Conservation (phyloP, 2,113 vertebrate species). For the Chamaea fasciata region DNA sequence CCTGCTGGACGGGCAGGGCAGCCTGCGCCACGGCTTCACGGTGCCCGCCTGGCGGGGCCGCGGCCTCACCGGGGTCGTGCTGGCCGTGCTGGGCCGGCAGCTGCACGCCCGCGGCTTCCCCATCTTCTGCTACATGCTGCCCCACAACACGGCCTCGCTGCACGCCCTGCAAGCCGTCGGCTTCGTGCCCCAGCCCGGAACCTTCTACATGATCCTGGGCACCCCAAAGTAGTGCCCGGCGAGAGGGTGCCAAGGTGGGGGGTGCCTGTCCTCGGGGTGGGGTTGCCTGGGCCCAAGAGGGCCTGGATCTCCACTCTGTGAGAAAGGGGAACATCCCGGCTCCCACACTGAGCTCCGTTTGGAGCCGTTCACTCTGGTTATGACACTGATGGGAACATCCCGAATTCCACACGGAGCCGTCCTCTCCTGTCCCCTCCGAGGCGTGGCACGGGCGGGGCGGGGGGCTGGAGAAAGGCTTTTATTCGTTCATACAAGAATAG, state of each 20-base stretch:
- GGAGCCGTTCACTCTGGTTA: accelerated
- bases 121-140: neutral
- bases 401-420: accelerated
- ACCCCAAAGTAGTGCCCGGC: neutral
- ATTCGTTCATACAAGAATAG: constrained; percentile 82
- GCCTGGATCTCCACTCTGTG: no score
- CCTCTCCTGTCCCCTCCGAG: neutral
- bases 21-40: neutral
- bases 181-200: neutral
- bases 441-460: accelerated
- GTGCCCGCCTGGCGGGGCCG: neutral
- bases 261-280: no score
- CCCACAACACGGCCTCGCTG: neutral
- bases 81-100: neutral
- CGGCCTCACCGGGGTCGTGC: accelerated
- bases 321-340: no score
- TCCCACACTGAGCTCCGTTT: neutral
- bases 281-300: accelerated
- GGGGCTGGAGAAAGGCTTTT: constrained; percentile 72
- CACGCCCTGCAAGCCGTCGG: neutral
- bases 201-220: neutral
- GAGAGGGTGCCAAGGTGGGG: neutral
- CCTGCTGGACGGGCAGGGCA: neutral
- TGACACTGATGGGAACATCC: no score
- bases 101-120: neutral